Percentiles rank a stretch among this genome's conserved stretches.
phyloP scores from a whole-genome alignment of 2,113 vertebrate genomes.

The Microcebus jonahi region DNA sequence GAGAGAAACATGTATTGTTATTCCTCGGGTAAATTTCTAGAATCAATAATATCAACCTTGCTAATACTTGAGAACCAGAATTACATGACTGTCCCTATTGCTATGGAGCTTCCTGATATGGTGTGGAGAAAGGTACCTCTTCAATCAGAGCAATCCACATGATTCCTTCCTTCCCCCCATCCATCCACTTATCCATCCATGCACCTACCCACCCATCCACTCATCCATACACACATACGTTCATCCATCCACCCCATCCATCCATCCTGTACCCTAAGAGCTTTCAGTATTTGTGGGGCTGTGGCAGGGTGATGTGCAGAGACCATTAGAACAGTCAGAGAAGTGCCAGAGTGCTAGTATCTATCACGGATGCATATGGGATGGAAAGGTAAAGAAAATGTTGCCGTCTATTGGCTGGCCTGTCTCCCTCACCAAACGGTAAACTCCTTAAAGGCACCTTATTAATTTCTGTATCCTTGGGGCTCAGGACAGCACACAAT shows the following conservation, averaged over 20 bases:
- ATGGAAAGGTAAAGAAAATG: background rate
- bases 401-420: background rate
- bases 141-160: background rate
- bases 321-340: background rate
- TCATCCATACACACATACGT: background rate
- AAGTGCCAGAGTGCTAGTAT: background rate
- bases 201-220: background rate
- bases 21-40: background rate
- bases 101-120: background rate
- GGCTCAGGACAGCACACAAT: background rate
- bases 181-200: background rate
- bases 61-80: background rate
- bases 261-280: background rate
- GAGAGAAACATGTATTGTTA: background rate
- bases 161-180: background rate
- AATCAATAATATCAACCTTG: background rate
- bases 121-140: background rate
- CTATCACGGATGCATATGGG: background rate
- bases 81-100: background rate
- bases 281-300: background rate
- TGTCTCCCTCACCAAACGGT: background rate
- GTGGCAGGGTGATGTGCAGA: background rate
- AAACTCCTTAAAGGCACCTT: background rate
- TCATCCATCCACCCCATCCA: background rate
- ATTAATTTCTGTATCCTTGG: background rate